Base-by-base conservation (phyloP, 2,797 vertebrate genomes). In the Merluccius polli region DNA sequence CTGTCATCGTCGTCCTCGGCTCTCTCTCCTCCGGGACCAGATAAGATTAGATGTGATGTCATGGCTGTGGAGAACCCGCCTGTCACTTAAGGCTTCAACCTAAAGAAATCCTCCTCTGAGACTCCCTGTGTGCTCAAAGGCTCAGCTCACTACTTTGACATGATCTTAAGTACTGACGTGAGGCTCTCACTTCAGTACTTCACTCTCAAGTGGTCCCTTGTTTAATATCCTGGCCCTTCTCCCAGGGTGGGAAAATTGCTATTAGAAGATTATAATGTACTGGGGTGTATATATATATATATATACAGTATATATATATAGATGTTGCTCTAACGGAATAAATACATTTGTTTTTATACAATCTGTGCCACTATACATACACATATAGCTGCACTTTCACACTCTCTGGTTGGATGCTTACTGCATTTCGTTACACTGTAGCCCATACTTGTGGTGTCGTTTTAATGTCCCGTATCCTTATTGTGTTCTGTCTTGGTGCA, bases 401-500 rank as follows among this genome's bases (percentile, higher is more conserved):
- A 21, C 44, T 48, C 4, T 21, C 16, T 44, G 13, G 44, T 21
- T 48, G 44, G 44, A 18, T 4, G 44, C 21, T n/a, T 59, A 9
- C 52, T 59, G 44, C 44, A 16, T 52, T 52, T 8, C 5, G 48
- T 52, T 6, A 21, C 18, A 9, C 21, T 52, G 16, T 18, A 48
- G 15, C 15, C 18, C 44, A n/a, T 52, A 52, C 18, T 52, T 52
- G 16, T 1, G 18, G n/a, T n/a, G n/a, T n/a, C n/a, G n/a, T n/a
- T n/a, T n/a, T n/a, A n/a, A n/a, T n/a, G n/a, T 35, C 48, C 48
- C 48, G 18, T 48, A 5, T 48, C 41, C 24, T 1, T 32, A 81
- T 81, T 85, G 81, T 75, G 65, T 78, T 32, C 74, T n/a, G 27
- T 48, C 68, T 32, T 33, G 69, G 41, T 9, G 65, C 89, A 99